Percentiles rank a stretch among this genome's conserved stretches.
Evolutionary conservation across 2,888 invertebrate species (phyloP).

Genomic region (Dryobota labecula): DNA sequence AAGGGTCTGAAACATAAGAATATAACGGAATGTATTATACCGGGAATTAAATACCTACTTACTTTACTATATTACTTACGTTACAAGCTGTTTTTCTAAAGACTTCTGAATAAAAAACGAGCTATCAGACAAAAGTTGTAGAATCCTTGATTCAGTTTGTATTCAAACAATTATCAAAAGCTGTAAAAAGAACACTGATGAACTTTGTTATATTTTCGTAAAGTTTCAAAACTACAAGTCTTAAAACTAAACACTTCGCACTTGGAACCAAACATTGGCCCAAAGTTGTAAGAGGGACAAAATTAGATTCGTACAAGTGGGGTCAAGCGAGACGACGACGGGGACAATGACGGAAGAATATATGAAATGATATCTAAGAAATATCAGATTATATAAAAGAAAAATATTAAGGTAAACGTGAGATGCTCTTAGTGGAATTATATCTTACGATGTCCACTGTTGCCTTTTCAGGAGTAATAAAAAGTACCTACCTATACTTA

Average conservation of each 20-base stretch:
- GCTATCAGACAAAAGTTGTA: too few relatives aligned
- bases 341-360: slow-evolving; percentile 80
- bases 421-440: slow-evolving; percentile 56
- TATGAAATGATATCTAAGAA: slow-evolving; percentile 79
- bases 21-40: too few relatives aligned
- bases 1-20: too few relatives aligned
- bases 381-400: slow-evolving; percentile 65
- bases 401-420: slow-evolving; percentile 60
- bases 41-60: too few relatives aligned
- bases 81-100: too few relatives aligned
- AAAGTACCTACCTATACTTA: background rate
- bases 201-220: too few relatives aligned
- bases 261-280: slow-evolving; percentile 69
- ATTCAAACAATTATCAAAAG: too few relatives aligned
- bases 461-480: background rate
- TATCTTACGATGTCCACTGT: slow-evolving; percentile 20
- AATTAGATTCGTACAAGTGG: slow-evolving; percentile 88
- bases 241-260: slow-evolving; percentile 30
- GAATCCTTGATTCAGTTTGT: too few relatives aligned
- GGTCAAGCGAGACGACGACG: slow-evolving; percentile 82
- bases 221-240: background rate
- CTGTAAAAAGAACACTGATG: too few relatives aligned
- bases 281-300: slow-evolving; percentile 69
- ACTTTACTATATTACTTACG: too few relatives aligned
- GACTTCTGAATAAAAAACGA: too few relatives aligned